Evolutionary conservation across 37 sponge, comb jelly and placozoan species (phyloP).

Genomic region (Chondrosia reniformis): DNA sequence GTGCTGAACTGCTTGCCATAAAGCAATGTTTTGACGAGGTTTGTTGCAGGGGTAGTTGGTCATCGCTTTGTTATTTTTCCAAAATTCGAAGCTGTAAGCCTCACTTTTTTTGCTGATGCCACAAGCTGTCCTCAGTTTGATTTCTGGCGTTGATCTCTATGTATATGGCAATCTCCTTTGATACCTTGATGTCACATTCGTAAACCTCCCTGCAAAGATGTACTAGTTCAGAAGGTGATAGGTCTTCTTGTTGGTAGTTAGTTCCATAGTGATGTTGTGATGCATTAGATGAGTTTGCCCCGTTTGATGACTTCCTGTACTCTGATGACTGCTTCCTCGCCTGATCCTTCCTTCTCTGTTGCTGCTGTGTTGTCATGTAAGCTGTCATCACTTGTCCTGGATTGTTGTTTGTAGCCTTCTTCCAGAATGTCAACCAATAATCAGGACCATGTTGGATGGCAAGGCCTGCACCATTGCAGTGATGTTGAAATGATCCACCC

Average conservation of each 20-base stretch:
- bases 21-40: not conserved
- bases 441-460: constrained; percentile 22
- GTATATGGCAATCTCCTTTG: not conserved
- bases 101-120: not conserved
- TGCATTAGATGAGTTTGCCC: not conserved
- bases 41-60: constrained; percentile 24
- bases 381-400: not conserved
- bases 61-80: constrained; percentile 20
- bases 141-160: not conserved
- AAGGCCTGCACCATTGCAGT: constrained; percentile 28
- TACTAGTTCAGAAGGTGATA: not conserved
- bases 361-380: not conserved
- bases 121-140: not conserved
- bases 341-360: not conserved
- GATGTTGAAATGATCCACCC: constrained; percentile 14
- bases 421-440: not conserved
- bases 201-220: constrained; percentile 18
- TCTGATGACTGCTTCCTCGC: not conserved
- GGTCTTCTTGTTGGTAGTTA: constrained; percentile 16
- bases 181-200: not conserved
- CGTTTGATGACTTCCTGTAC: not conserved
- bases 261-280: constrained; percentile 14
- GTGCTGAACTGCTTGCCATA: not conserved
- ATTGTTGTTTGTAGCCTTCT: not conserved
- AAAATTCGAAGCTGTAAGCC: constrained; percentile 27